Base-by-base conservation (phyloP, 2,113 vertebrate species). In the Martes martes region DNA sequence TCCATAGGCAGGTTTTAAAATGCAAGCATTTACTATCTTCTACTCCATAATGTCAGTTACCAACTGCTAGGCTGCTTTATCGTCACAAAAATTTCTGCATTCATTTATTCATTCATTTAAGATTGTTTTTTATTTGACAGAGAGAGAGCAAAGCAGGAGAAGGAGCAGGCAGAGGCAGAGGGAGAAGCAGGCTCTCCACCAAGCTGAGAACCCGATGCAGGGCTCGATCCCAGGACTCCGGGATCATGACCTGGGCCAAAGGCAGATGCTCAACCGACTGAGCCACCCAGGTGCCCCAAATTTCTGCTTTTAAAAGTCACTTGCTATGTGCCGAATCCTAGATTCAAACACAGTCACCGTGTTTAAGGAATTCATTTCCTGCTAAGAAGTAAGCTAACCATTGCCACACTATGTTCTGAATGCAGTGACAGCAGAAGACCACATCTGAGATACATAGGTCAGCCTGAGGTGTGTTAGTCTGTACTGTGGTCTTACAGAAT, bases 1-100 rank as follows among this genome's bases (percentile, higher is more conserved):
- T 69, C 74, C 74, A 45, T 42, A 63, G 55, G 39, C 65, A 83
- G 31, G 45, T 74, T 85, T 86, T 95, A 81, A 95, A n/a, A 83
- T 28, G 6, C 14, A 87, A 93, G n/a, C 31, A 65, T 33, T 39
- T 42, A 73, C 42, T 50, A 65, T 61, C 57, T 78, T 81, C 78
- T 52, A 47, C 23, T 85, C 33, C 1, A 63, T 8, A 23, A 4
- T 67, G 31, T 31, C 65, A 76, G 65, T 11, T 65, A 80, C 13
- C 73, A 73, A 16, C 2, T 61, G 39, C 80, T 7, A 6, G 50
- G 55, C 65, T 50, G 24, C 26, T 84, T 86, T 63, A 59, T 74
- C 82, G 47, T 69, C 61, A 80, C 23, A 90, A 86, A 52, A 84
- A 57, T 28, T 42, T 71, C 26, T 45, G 52, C 59, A 11, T 61